phyloP scores from a whole-genome alignment of 2,113 vertebrate genomes.

The Myodes glareolus region DNA sequence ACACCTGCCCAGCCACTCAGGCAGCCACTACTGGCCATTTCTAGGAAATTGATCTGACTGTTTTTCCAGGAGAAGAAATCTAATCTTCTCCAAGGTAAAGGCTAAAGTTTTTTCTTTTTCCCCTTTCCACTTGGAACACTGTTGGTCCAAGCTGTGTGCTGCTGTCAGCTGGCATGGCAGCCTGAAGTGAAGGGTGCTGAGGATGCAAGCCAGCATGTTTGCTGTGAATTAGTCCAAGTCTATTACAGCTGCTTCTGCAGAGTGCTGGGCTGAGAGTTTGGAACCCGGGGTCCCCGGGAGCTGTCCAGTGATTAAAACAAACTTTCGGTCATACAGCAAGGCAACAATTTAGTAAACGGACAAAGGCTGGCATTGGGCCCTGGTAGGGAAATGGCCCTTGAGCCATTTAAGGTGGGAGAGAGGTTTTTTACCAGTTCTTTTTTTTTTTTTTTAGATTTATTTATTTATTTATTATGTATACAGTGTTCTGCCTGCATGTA shows the following conservation, averaged over 20 bases:
- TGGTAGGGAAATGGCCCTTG: background rate
- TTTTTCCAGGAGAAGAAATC: constrained; percentile 78
- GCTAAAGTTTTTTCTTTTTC: constrained; percentile 77
- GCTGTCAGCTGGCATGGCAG: constrained; percentile 82
- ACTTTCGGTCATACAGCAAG: constrained; percentile 79
- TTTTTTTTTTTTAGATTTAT: background rate
- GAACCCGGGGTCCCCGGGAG: constrained; percentile 80
- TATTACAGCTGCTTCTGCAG: constrained; percentile 84
- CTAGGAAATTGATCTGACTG: constrained; percentile 69
- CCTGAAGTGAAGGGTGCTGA: constrained; percentile 54
- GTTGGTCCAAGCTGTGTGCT: constrained; percentile 78
- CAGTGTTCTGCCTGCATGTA: no score
- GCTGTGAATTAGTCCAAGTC: constrained; percentile 82
- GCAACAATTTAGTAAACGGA: constrained; percentile 80
- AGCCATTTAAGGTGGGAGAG: constrained; percentile 37
- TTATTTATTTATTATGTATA: no score
- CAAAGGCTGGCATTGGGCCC: constrained; percentile 72
- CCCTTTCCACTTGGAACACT: constrained; percentile 76
- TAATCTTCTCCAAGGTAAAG: constrained; percentile 76
- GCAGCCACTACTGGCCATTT: constrained; percentile 65
- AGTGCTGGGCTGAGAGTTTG: constrained; percentile 83
- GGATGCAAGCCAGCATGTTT: constrained; percentile 75
- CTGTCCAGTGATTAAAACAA: constrained; percentile 86
- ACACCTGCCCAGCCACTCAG: background rate
- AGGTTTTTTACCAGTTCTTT: constrained; percentile 56